Evolutionary conservation across 2,888 invertebrate species (phyloP), one percentile per base, ranked within the genome.

Genomic region (Aleiodes leptofemur): DNA sequence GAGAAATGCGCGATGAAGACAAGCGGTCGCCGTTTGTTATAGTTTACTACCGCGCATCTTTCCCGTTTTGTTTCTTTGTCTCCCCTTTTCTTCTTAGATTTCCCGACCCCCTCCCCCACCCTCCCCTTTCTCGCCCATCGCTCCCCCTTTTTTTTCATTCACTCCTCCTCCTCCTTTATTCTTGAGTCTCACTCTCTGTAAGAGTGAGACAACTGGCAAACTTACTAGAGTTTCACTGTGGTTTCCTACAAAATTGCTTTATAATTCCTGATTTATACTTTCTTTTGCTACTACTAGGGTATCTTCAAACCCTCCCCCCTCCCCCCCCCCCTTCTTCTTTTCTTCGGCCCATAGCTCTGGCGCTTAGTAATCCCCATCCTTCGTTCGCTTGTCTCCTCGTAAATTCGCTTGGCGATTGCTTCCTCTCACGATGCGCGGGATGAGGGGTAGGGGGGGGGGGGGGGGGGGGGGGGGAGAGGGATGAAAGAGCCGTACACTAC

Each of bases 181-280:
- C 23, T 61, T 61, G 13, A 56, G 23, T 11, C 68, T 55, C 34
- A 56, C 61, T 50, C 61, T 73, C 69, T 23, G 23, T 38, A 23
- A 34, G 38, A 69, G 55, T n/a, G 48, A 61, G 70, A 61, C 72
- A 69, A 69, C 51, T 61, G 34, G 34, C 50, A 43, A 78, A 76
- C 69, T 77, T 75, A 53, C 70, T 61, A 75, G 79, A 82, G 79
- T 84, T 84, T 79, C 80, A 78, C 83, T 81, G 83, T 79, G 83
- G 83, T 50, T 82, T 83, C 82, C 77, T 79, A 59, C 75, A 78
- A 83, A 86, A 86, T 86, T 83, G 82, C 85, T 86, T 86, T 85
- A 85, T 85, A 85, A 86, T 86, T 84, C 80, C 79, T 83, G 84
- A 86, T 86, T 85, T 84, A 85, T 84, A 80, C 78, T 80, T 80